A percentile compares a stretch with the other conserved stretches of the same genome.
Conservation (phyloP, 2,888 invertebrate species). For the Subacronicta megacephala region DNA sequence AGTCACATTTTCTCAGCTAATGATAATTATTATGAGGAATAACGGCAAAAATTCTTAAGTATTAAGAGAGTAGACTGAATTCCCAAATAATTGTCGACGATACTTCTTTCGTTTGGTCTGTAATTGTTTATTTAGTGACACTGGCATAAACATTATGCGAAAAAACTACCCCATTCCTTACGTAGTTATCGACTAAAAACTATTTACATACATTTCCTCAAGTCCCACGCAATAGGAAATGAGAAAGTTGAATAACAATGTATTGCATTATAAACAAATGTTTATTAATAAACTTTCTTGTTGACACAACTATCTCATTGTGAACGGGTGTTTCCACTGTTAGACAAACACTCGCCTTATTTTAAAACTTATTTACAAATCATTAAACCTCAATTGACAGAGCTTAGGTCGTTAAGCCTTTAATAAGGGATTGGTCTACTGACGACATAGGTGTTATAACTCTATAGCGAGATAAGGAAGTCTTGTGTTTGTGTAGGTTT, state of each 20-base stretch:
- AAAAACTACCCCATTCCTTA: too few species aligned
- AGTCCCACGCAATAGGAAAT: conserved; percentile 7
- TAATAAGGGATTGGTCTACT: conserved; percentile 50
- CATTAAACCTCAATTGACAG: conserved; percentile 23
- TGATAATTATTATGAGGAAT: too few species aligned
- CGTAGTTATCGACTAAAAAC: too few species aligned
- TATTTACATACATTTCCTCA: neutral
- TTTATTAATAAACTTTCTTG: conserved; percentile 27
- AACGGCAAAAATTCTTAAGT: too few species aligned
- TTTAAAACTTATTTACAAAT: conserved; percentile 56
- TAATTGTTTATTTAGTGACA: too few species aligned
- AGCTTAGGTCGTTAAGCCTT: conserved; percentile 54
- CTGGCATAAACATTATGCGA: too few species aligned
- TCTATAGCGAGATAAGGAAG: conserved; percentile 56
- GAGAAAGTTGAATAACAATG: conserved; percentile 18
- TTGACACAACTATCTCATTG: conserved; percentile 16
- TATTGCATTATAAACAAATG: neutral
- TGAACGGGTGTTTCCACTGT: conserved; percentile 68
- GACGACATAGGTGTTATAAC: conserved; percentile 28
- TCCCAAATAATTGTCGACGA: too few species aligned
- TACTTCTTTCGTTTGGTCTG: too few species aligned
- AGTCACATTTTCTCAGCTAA: too few species aligned
- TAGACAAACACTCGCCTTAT: conserved; percentile 61
- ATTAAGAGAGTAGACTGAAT: too few species aligned
- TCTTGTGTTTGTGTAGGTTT: conserved; percentile 57